Evolutionary conservation across 2,113 vertebrate genomes (phyloP).

Genomic region (Ceyx cyanopectus): DNA sequence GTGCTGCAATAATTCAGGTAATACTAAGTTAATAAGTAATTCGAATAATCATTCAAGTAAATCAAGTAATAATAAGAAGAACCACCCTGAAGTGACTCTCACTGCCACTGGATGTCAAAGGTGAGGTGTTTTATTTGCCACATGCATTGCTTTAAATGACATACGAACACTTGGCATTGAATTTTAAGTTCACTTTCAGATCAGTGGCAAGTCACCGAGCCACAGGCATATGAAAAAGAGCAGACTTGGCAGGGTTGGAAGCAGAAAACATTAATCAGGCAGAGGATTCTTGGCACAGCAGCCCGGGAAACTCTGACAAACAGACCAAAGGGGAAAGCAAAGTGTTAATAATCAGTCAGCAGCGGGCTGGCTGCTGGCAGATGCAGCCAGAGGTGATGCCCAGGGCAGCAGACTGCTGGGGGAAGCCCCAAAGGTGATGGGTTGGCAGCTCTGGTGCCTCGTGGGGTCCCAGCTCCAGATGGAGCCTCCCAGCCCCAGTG

Average conservation of each 20-base stretch:
- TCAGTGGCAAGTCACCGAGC: background rate
- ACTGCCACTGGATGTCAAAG: background rate
- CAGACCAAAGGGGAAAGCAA: background rate
- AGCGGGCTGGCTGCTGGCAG: background rate
- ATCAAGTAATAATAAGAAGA: background rate
- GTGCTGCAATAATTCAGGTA: background rate
- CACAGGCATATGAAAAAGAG: background rate
- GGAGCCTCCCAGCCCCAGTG: background rate
- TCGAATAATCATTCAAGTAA: background rate
- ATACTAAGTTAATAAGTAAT: background rate
- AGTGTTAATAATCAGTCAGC: background rate
- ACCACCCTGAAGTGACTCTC: background rate
- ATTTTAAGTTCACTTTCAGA: background rate
- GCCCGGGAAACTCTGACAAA: conserved; percentile 42
- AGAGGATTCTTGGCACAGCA: background rate
- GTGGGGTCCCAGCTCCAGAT: background rate
- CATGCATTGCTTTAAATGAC: background rate
- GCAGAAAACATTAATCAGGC: background rate
- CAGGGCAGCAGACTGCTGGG: background rate
- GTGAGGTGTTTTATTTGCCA: background rate
- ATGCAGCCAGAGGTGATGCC: background rate
- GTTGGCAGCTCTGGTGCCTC: background rate
- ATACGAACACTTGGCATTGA: background rate
- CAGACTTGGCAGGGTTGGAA: background rate
- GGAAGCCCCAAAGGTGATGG: background rate